Evolutionary conservation across 2,888 invertebrate species (phyloP).

Genomic region (Drosophila limbata): DNA sequence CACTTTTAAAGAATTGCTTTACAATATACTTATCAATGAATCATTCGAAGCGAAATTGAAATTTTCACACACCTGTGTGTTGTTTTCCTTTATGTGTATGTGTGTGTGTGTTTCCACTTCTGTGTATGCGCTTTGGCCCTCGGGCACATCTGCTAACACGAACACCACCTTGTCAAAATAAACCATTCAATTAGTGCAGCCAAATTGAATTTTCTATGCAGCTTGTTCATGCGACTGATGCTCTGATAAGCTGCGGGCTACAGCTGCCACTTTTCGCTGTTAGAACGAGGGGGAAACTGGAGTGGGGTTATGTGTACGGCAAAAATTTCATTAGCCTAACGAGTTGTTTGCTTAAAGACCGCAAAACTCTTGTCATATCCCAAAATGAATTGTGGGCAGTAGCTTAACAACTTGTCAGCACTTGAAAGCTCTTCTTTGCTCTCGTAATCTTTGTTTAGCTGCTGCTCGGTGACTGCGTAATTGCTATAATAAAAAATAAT

Average conservation of each 20-base stretch:
- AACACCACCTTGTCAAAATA: conserved; percentile 72
- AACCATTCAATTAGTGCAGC: conserved; percentile 76
- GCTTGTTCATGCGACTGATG: conserved; percentile 72
- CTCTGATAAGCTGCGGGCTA: conserved; percentile 69
- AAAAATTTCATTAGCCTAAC: conserved; percentile 76
- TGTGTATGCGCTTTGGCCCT: conserved; percentile 39
- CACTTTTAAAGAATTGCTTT: background rate
- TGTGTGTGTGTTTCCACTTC: conserved; percentile 12
- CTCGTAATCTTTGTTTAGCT: conserved; percentile 3
- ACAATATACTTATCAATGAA: no score
- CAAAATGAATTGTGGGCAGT: conserved; percentile 45
- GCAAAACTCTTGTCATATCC: conserved; percentile 53
- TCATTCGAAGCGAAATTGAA: conserved; percentile 8
- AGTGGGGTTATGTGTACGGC: background rate
- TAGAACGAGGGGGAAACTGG: background rate
- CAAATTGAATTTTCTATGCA: conserved; percentile 75
- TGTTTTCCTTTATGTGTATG: background rate
- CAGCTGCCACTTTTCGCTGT: conserved; percentile 21
- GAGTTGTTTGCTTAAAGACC: conserved; percentile 71
- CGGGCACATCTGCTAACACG: conserved; percentile 63
- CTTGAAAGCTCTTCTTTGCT: conserved; percentile 1
- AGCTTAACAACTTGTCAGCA: conserved; percentile 25
- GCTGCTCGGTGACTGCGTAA: conserved; percentile 6
- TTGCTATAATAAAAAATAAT: background rate
- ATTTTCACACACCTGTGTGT: conserved; percentile 31